Percentiles rank a stretch among this genome's conserved stretches.
phyloP scores from a whole-genome alignment of 2,113 vertebrate genomes.

The Oryzias celebensis region DNA sequence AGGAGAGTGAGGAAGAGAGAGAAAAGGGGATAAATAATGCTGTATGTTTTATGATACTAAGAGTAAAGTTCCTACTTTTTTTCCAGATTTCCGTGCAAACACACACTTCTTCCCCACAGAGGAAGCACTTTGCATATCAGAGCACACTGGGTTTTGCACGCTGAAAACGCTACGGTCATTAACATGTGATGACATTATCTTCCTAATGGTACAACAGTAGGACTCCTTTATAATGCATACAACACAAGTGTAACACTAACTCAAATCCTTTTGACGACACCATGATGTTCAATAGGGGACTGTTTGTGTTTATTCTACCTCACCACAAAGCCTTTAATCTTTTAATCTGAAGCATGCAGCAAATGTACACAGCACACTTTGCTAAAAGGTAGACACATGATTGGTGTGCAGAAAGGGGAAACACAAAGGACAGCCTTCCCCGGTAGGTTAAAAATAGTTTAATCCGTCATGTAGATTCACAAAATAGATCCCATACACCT shows the following conservation, averaged over 20 bases:
- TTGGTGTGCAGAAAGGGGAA: slow-evolving; percentile 54
- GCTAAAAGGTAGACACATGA: slow-evolving; percentile 63
- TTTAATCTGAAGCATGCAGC: slow-evolving; percentile 75
- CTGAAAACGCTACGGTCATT: slow-evolving; percentile 68
- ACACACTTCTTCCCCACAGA: slow-evolving; percentile 36
- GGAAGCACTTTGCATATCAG: slow-evolving; percentile 74
- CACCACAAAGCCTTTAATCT: slow-evolving; percentile 75
- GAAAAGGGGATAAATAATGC: slow-evolving; percentile 74
- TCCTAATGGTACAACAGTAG: slow-evolving; percentile 69
- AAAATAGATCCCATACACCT: slow-evolving; percentile 63
- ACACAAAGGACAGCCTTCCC: slow-evolving; percentile 58
- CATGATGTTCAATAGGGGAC: slow-evolving; percentile 38
- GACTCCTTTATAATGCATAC: slow-evolving; percentile 62
- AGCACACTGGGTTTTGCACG: slow-evolving; percentile 54
- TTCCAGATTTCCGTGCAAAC: slow-evolving; percentile 43
- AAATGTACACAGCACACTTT: slow-evolving; percentile 50
- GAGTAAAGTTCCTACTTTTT: slow-evolving; percentile 48
- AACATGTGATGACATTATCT: slow-evolving; percentile 74
- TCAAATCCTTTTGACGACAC: slow-evolving; percentile 53
- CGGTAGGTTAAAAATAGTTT: slow-evolving; percentile 73
- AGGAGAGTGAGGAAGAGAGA: slow-evolving; percentile 50
- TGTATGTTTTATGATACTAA: slow-evolving; percentile 56
- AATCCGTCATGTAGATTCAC: slow-evolving; percentile 70
- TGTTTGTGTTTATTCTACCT: slow-evolving; percentile 41
- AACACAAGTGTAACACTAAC: slow-evolving; percentile 40